Percentiles rank a stretch among this genome's conserved stretches.
Conservation (phyloP, 2,113 vertebrate species). For the Dicerorhinus sumatrensis region DNA sequence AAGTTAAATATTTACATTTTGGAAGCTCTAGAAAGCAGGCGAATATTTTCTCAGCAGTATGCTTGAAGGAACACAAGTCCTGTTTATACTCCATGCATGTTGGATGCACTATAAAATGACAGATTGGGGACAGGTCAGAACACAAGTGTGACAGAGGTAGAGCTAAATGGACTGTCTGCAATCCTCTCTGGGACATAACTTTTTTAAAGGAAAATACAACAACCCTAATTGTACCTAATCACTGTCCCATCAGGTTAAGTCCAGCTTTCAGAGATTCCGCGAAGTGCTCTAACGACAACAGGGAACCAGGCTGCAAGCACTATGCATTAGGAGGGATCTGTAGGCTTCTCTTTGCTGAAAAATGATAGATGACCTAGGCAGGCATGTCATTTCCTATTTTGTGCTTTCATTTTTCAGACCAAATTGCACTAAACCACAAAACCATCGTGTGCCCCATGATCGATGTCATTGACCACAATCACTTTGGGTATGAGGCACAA, state of each 20-base stretch:
- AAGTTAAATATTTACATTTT: conserved; percentile 72
- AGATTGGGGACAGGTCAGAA: conserved; percentile 88
- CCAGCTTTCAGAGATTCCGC: conserved; percentile 67
- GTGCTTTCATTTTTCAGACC: conserved; percentile 92
- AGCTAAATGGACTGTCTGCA: conserved; percentile 81
- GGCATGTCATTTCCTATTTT: conserved; percentile 86
- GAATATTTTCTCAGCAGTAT: conserved; percentile 66
- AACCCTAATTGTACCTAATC: conserved; percentile 89
- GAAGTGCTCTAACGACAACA: conserved; percentile 73
- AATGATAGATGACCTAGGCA: conserved; percentile 85
- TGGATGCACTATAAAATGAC: conserved; percentile 83
- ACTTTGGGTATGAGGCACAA: conserved; percentile 96
- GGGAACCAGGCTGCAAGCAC: background rate
- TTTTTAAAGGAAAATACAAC: conserved; percentile 83
- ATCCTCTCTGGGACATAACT: conserved; percentile 86
- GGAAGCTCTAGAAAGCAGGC: conserved; percentile 67
- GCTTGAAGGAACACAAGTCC: conserved; percentile 68
- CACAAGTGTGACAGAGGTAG: conserved; percentile 84
- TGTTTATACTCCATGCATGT: conserved; percentile 74
- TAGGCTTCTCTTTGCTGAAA: conserved; percentile 71
- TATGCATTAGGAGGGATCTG: background rate
- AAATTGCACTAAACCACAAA: conserved; percentile 94
- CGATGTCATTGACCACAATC: conserved; percentile 96
- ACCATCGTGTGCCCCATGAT: conserved; percentile 97
- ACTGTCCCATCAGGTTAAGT: conserved; percentile 83